phyloP scores from a whole-genome alignment of 2,113 vertebrate genomes.

The Psephotus haematonotus region DNA sequence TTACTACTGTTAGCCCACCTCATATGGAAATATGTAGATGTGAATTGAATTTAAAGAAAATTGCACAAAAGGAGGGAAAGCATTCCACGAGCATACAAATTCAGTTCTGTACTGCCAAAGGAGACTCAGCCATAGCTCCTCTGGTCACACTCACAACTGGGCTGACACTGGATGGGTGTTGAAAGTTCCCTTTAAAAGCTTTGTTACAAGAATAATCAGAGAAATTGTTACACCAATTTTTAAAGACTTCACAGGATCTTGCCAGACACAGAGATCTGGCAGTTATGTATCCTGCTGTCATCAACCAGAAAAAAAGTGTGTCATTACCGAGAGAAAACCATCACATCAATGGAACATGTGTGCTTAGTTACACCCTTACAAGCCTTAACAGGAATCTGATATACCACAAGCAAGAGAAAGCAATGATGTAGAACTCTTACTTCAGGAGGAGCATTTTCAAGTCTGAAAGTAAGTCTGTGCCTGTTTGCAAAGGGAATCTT shows the following conservation, averaged over 20 bases:
- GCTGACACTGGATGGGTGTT: background rate
- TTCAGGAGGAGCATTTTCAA: background rate
- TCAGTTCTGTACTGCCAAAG: background rate
- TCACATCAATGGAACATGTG: background rate
- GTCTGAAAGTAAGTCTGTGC: background rate
- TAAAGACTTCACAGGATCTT: background rate
- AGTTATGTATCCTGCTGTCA: background rate
- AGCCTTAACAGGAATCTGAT: background rate
- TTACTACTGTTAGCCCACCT: background rate
- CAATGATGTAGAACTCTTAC: background rate
- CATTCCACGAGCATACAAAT: background rate
- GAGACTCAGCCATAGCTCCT: background rate
- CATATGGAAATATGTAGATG: accelerated
- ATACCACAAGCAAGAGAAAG: background rate
- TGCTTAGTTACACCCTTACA: background rate
- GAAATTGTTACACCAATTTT: background rate
- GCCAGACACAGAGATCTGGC: background rate
- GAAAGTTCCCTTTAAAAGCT: background rate
- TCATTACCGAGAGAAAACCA: background rate
- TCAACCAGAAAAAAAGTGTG: background rate
- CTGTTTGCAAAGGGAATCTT: background rate
- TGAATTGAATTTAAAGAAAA: background rate
- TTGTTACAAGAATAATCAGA: background rate
- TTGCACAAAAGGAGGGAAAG: background rate
- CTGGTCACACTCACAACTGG: background rate